These are phyloP conservation scores for Galerucella nymphaeae DNA, from an alignment of 2,888 invertebrate genomes.

Conservation along the genomic window DNA sequence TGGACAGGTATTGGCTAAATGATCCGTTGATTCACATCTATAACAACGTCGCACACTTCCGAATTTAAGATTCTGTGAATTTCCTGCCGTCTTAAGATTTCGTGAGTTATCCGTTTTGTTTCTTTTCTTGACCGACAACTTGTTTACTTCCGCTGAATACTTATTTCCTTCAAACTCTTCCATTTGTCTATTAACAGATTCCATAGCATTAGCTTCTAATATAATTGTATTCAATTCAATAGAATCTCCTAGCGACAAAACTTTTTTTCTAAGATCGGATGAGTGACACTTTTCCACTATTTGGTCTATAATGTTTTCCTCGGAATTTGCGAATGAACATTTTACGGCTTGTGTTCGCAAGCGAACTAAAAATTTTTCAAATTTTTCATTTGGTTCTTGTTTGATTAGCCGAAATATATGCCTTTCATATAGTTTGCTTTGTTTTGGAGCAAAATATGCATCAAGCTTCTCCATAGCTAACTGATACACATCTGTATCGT, in stretches of 20 bases:
- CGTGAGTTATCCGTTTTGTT: not conserved
- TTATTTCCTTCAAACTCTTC: not conserved
- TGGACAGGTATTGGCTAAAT: not conserved
- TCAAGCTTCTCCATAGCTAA: too few species aligned
- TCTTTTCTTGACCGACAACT: not conserved
- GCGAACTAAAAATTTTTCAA: too few species aligned
- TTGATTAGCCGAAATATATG: too few species aligned
- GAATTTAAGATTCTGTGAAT: too few species aligned
- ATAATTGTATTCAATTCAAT: not conserved
- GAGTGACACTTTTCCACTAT: slow-evolving; percentile 6
- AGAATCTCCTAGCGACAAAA: slow-evolving; percentile 23
- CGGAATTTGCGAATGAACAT: too few species aligned
- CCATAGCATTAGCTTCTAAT: not conserved
- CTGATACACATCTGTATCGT: too few species aligned
- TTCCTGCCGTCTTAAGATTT: not conserved
- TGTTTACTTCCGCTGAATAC: not conserved
- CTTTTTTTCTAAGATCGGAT: slow-evolving; percentile 38
- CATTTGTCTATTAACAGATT: not conserved
- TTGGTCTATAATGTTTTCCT: too few species aligned
- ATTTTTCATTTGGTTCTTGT: too few species aligned
- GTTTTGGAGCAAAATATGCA: too few species aligned
- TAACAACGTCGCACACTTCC: not conserved
- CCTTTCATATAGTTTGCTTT: too few species aligned
- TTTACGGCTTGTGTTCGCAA: too few species aligned
- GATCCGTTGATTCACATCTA: not conserved